Conservation (phyloP, 2,797 vertebrate genomes). For the Halcyon badia region DNA sequence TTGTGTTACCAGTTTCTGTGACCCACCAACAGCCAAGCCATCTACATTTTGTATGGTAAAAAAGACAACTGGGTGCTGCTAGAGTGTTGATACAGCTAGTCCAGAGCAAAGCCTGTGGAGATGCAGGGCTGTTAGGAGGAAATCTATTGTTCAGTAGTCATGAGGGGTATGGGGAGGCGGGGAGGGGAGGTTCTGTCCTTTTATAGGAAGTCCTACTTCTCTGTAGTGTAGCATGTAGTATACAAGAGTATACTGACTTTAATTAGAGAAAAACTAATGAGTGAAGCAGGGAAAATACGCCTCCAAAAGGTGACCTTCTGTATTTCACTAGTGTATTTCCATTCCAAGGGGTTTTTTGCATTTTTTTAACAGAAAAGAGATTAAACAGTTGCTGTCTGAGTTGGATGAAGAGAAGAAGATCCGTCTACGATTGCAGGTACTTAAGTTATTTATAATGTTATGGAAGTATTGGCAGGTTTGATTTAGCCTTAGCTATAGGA, state of each 20-base stretch:
- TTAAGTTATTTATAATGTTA: not conserved
- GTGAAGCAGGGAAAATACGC: not conserved
- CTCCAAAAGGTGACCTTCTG: not conserved
- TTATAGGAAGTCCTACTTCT: not conserved
- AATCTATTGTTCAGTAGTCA: not conserved
- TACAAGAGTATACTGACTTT: not conserved
- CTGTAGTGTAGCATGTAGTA: not conserved
- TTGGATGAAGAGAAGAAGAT: slow-evolving; percentile 97
- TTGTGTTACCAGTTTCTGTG: not conserved
- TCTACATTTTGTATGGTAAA: not conserved
- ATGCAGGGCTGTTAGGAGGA: not conserved
- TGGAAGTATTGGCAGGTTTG: not conserved
- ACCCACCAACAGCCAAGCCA: not conserved
- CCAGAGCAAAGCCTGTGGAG: not conserved
- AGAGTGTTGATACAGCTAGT: not conserved
- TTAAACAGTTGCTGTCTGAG: slow-evolving; percentile 92
- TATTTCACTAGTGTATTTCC: not conserved
- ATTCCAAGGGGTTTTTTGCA: slow-evolving; percentile 27
- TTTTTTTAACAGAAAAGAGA: slow-evolving; percentile 89
- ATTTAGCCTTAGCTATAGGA: not conserved
- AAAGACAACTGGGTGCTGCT: not conserved
- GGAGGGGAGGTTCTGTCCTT: not conserved
- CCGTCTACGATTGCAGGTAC: slow-evolving; percentile 93
- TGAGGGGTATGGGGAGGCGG: not conserved
- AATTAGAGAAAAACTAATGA: not conserved